phyloP scores from a whole-genome alignment of 2,888 invertebrate species.

The Melieria omissa region DNA sequence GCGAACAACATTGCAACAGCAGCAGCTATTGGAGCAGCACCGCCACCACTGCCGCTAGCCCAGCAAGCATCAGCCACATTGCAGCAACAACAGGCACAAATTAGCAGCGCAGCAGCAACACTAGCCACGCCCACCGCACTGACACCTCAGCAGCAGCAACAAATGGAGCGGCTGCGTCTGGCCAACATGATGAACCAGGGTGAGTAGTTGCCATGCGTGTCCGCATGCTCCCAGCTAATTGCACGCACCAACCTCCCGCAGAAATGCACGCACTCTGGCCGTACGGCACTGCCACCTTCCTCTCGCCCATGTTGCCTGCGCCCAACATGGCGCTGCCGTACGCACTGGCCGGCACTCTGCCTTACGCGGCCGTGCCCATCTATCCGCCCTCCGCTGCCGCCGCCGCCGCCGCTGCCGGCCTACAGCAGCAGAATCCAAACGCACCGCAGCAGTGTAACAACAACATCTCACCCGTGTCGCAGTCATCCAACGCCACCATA shows the following conservation, averaged over 20 bases:
- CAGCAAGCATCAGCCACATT: constrained; percentile 30
- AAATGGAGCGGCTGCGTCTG: constrained; percentile 54
- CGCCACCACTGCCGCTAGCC: constrained; percentile 9
- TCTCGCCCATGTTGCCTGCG: constrained; percentile 53
- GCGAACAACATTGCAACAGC: background rate
- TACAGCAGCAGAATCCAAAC: constrained; percentile 28
- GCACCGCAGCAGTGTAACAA: constrained; percentile 39
- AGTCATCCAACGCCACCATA: constrained; percentile 32
- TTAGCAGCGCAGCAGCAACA: background rate
- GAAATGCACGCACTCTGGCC: constrained; percentile 57
- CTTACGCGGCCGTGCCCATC: constrained; percentile 50
- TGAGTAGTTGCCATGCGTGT: constrained; percentile 22
- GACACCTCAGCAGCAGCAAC: constrained; percentile 41
- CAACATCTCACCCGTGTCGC: constrained; percentile 41
- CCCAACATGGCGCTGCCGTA: constrained; percentile 52
- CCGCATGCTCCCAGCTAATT: background rate
- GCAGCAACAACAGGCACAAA: background rate
- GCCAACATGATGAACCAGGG: constrained; percentile 54
- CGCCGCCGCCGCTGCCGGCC: constrained; percentile 27
- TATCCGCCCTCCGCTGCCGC: constrained; percentile 47
- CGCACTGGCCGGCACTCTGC: constrained; percentile 47
- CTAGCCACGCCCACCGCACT: background rate
- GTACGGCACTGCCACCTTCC: constrained; percentile 54
- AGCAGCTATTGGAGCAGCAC: background rate
- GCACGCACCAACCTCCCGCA: constrained; percentile 20